Conservation (phyloP, 2,113 vertebrate species). For the Spizaetus ornatus region DNA sequence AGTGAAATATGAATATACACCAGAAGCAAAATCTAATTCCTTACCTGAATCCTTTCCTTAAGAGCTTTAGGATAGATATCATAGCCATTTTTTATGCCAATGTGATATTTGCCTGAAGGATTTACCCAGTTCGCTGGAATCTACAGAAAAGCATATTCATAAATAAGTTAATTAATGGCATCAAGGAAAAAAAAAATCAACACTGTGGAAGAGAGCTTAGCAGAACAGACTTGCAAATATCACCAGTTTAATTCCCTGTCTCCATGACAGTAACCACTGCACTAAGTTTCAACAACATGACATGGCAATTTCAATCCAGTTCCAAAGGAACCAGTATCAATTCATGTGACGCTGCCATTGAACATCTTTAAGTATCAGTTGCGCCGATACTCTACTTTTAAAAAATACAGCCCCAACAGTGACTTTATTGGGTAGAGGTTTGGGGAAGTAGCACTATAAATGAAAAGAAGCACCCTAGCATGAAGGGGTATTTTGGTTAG, state of each 20-base stretch:
- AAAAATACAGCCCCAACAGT: not conserved
- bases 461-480: not conserved
- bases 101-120: conserved; percentile 91
- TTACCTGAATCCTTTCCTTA: conserved; percentile 96
- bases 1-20: not conserved
- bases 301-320: not conserved
- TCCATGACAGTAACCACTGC: not conserved
- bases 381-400: not conserved
- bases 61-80: conserved; percentile 98
- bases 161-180: not conserved
- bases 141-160: conserved; percentile 63
- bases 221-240: not conserved
- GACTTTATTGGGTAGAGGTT: not conserved
- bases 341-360: not conserved
- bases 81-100: conserved; percentile 97
- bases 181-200: not conserved
- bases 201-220: not conserved
- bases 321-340: not conserved
- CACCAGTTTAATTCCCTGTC: not conserved
- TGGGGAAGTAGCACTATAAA: not conserved
- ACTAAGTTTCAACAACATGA: not conserved
- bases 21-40: not conserved
- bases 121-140: conserved; percentile 89
- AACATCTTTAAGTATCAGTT: not conserved
- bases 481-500: no score